A percentile compares a stretch with the other conserved stretches of the same genome.
These are phyloP conservation scores for Gopherus evgoodei DNA, from an alignment of 2,113 vertebrate species.

Conservation along the genomic window DNA sequence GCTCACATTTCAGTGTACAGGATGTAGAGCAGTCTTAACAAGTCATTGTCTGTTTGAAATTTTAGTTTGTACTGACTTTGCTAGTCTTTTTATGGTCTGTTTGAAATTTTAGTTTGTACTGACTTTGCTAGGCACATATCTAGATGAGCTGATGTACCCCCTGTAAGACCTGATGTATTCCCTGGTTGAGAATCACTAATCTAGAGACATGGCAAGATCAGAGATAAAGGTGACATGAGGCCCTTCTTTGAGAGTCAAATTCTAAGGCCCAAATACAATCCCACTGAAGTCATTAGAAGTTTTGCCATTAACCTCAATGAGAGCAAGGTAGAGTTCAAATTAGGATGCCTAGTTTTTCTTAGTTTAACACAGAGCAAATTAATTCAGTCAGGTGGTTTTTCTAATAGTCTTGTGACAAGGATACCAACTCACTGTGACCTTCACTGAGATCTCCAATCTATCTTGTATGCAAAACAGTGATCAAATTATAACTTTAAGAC, in stretches of 20 bases:
- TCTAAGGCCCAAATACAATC: not conserved
- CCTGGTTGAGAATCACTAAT: not conserved
- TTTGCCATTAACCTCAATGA: not conserved
- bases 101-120: too few species aligned
- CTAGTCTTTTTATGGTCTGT: too few species aligned
- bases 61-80: too few species aligned
- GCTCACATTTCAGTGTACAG: too few species aligned
- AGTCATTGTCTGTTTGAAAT: too few species aligned
- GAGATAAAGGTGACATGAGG: not conserved
- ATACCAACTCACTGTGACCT: not conserved
- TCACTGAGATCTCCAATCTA: not conserved
- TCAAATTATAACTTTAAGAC: not conserved
- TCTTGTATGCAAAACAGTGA: not conserved
- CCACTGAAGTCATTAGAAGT: not conserved
- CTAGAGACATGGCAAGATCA: not conserved
- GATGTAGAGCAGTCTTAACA: too few species aligned
- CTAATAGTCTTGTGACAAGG: not conserved
- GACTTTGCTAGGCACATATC: too few species aligned
- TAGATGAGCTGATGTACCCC: too few species aligned
- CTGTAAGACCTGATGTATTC: too few species aligned
- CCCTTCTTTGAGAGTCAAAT: rapidly evolving
- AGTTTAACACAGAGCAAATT: not conserved
- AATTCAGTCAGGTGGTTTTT: not conserved
- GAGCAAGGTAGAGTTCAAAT: not conserved
- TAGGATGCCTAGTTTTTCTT: rapidly evolving